Evolutionary conservation across 2,113 vertebrate genomes (phyloP), one percentile per base, ranked within the genome.

Genomic region (Tympanuchus pallidicinctus): DNA sequence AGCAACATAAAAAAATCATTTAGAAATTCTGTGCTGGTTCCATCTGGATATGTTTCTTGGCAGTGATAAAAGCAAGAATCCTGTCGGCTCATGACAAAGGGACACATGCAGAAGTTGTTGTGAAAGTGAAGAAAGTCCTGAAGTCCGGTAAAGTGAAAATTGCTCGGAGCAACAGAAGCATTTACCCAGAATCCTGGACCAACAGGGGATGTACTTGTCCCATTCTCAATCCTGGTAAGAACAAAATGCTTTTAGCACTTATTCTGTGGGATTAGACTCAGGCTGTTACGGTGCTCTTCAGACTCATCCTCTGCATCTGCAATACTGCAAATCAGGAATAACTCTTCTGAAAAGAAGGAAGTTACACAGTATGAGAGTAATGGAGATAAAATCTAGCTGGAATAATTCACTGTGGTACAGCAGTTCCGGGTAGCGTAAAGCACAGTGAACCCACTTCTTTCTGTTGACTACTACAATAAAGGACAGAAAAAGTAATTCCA

Each of bases 61-160:
- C 93, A 99, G 99, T 98, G 89, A 98, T 99, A 95, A 99, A 98
- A 92, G 98, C 97, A 89, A 98, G 98, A 50, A 98, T 99, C 77
- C 94, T 99, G 56, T 98, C 98, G 8, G 99, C 99, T 78, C 98
- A 99, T 27, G 99, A 99, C 97, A 99, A 99, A 97, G 99, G 99
- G 69, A 98, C 98, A 30, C 98, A 99, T 3, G 98, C 98, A 13
- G 99, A 99, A 91, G 98, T 99, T 28, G 94, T 97, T 34, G 98
- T 99, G 74, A 99, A 99, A 94, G 98, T 99, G 38, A 98, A 97
- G 73, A 99, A 99, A 87, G 97, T 99, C 63, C 95, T 99, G 56
- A 98, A 97, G 63, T 98, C 98, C 3, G 97, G 98, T 36, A 97
- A 96, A 88, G 96, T 98, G 85, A 82, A 96, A 21, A 98, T 99